Evolutionary conservation across 2,797 vertebrate genomes (phyloP).

Genomic region (Erethizon dorsatum): DNA sequence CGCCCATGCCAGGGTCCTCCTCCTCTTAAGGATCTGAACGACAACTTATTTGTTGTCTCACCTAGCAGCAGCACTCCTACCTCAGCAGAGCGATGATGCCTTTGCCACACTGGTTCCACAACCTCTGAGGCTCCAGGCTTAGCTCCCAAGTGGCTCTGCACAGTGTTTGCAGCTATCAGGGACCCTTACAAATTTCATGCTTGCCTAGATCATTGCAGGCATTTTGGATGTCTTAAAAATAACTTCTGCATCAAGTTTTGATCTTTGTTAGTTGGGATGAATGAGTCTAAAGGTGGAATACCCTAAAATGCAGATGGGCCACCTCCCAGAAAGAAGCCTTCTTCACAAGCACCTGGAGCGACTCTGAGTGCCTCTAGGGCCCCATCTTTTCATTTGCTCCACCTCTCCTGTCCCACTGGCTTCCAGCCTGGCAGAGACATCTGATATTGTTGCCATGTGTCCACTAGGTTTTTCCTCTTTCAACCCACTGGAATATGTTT

Average conservation of each 20-base stretch:
- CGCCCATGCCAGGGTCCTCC: slow-evolving; percentile 92
- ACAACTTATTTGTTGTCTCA: slow-evolving; percentile 93
- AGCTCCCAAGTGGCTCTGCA: slow-evolving; percentile 90
- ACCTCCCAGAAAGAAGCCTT: slow-evolving; percentile 93
- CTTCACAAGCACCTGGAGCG: slow-evolving; percentile 92
- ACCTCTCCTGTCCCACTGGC: slow-evolving; percentile 93
- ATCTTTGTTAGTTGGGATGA: slow-evolving; percentile 91
- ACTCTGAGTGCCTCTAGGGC: slow-evolving; percentile 93
- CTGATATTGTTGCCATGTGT: slow-evolving; percentile 93
- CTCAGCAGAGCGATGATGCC: slow-evolving; percentile 94
- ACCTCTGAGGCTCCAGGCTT: slow-evolving; percentile 93
- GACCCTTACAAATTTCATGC: slow-evolving; percentile 94
- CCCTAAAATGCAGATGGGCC: slow-evolving; percentile 92
- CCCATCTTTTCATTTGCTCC: slow-evolving; percentile 94
- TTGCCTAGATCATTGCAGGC: slow-evolving; percentile 94
- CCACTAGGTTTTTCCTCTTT: slow-evolving; percentile 95
- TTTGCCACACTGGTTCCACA: slow-evolving; percentile 94
- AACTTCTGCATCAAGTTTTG: slow-evolving; percentile 93
- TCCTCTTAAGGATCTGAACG: slow-evolving; percentile 94
- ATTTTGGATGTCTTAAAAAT: slow-evolving; percentile 93
- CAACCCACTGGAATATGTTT: slow-evolving; percentile 94
- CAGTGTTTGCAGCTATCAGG: slow-evolving; percentile 93
- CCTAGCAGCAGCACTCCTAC: slow-evolving; percentile 93
- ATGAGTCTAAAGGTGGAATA: slow-evolving; percentile 90
- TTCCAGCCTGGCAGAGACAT: slow-evolving; percentile 93